Evolutionary conservation across 2,113 vertebrate species (phyloP).

Genomic region (Misgurnus anguillicaudatus): DNA sequence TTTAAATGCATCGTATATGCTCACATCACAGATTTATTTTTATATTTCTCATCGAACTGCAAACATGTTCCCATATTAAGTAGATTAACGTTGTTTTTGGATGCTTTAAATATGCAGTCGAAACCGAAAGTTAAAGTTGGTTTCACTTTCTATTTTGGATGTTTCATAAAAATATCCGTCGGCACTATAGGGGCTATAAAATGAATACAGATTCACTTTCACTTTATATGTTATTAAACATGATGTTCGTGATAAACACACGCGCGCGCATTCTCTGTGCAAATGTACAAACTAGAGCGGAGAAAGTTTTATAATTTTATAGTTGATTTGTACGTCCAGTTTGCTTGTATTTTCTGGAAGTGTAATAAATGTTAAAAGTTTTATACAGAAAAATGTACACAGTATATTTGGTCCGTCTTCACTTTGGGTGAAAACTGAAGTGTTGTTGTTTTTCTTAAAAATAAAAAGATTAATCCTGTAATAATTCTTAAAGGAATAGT

Average conservation of each 20-base stretch:
- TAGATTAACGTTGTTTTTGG: not conserved
- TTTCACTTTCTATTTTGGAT: not conserved
- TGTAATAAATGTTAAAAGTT: constrained; percentile 58
- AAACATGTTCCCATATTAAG: not conserved
- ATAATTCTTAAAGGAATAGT: too few relatives aligned
- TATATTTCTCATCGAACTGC: constrained; percentile 26
- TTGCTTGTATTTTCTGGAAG: constrained; percentile 58
- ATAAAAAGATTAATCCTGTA: not conserved
- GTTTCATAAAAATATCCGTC: not conserved
- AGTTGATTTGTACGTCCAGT: constrained; percentile 61
- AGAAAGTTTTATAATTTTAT: constrained; percentile 63
- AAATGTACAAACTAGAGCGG: constrained; percentile 45
- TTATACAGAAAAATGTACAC: constrained; percentile 53
- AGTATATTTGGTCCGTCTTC: constrained; percentile 32
- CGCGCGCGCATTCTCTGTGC: constrained; percentile 30
- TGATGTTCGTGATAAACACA: constrained; percentile 32
- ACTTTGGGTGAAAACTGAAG: not conserved
- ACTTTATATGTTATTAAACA: not conserved
- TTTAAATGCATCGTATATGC: constrained; percentile 17
- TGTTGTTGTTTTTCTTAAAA: not conserved
- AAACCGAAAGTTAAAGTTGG: constrained; percentile 5
- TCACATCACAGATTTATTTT: constrained; percentile 49
- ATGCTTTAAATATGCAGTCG: constrained; percentile 17
- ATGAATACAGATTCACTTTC: not conserved
- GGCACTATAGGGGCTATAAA: not conserved